Percentiles rank a stretch among this genome's conserved stretches.
phyloP scores from a whole-genome alignment of 1,140 invertebrate genomes.

The Chironomus striatipennis region DNA sequence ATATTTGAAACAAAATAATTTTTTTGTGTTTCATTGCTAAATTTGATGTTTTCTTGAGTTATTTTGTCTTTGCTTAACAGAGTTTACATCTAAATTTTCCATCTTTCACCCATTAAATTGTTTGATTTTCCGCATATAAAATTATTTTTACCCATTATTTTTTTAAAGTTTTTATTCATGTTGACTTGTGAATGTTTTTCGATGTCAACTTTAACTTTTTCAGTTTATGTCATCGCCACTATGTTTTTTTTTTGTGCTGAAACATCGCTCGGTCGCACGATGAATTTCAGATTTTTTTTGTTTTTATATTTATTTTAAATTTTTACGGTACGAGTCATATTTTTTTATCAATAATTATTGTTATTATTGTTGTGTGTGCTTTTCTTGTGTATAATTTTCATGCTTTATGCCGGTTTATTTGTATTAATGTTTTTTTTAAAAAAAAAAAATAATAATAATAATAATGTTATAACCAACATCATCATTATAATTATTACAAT shows the following conservation, averaged over 20 bases:
- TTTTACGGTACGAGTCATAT: neutral
- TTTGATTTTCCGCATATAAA: no score
- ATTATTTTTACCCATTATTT: no score
- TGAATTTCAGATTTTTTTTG: neutral
- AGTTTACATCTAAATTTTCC: neutral
- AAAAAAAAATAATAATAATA: no score
- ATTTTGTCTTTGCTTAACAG: neutral
- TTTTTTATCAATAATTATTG: slow-evolving; percentile 15
- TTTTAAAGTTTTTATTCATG: no score
- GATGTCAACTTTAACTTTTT: slow-evolving; percentile 3
- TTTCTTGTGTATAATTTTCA: neutral
- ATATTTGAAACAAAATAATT: no score
- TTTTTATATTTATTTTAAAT: neutral
- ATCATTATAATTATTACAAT: no score
- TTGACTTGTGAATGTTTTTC: neutral
- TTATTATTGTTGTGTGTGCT: slow-evolving; percentile 8
- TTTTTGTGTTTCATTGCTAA: neutral
- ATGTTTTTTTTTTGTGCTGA: neutral
- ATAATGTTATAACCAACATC: no score
- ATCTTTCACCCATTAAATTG: no score
- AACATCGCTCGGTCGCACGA: slow-evolving; percentile 8
- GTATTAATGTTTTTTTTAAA: no score
- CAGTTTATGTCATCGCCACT: neutral
- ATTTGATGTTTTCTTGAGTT: neutral
- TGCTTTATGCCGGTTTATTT: neutral